A percentile compares a stretch with the other conserved stretches of the same genome.
These are phyloP conservation scores for Hesperia comma DNA, from an alignment of 2,888 invertebrate species.

Conservation along the genomic window DNA sequence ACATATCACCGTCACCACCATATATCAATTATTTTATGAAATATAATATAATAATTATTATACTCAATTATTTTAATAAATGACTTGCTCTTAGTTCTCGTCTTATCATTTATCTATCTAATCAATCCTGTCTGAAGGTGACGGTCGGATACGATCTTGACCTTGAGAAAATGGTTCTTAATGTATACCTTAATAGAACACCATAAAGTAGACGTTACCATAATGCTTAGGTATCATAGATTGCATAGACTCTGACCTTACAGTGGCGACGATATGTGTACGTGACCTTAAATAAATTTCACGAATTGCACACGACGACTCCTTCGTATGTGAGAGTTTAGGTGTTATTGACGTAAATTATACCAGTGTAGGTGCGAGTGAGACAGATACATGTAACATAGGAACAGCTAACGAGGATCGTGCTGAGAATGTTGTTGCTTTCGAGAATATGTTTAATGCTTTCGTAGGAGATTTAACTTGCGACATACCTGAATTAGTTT, in stretches of 20 bases:
- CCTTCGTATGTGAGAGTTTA: constrained; percentile 17
- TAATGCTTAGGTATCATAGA: not conserved
- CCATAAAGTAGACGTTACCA: constrained; percentile 9
- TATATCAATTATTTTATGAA: too few species aligned
- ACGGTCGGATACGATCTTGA: constrained; percentile 19
- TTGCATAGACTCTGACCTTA: constrained; percentile 30
- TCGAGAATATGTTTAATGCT: constrained; percentile 7
- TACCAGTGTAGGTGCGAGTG: constrained; percentile 3
- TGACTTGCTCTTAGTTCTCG: too few species aligned
- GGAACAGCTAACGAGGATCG: not conserved
- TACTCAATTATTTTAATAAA: too few species aligned
- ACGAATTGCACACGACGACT: constrained; percentile 12
- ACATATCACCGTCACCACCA: too few species aligned
- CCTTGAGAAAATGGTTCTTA: constrained; percentile 1
- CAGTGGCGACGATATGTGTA: constrained; percentile 29
- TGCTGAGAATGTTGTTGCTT: constrained; percentile 1
- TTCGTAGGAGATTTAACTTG: not conserved
- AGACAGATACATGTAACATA: constrained; percentile 3
- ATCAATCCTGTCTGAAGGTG: constrained; percentile 22
- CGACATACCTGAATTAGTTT: not conserved
- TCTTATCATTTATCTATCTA: not conserved
- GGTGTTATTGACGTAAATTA: constrained; percentile 4
- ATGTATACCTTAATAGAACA: not conserved
- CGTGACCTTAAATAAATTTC: constrained; percentile 33
- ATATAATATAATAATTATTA: too few species aligned